Evolutionary conservation across 2,113 vertebrate species (phyloP), one percentile per base, ranked within the genome.

Genomic region (Sigmodon hispidus): DNA sequence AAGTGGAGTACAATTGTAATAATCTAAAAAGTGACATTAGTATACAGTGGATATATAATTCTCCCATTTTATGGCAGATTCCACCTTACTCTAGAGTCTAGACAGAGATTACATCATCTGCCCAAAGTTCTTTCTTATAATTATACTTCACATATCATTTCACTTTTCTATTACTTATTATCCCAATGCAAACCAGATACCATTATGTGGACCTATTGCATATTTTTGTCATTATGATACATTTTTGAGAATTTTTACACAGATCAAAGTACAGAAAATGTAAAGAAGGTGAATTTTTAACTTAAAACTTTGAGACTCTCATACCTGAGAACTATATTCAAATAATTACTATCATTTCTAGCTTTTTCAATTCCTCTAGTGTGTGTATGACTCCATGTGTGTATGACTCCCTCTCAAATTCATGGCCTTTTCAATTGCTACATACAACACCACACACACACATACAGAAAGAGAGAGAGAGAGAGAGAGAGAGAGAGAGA

Each of bases 101-200:
- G 40, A 87, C 12, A 69, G 15, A 75, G 0, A 19, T 21, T 50
- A 1, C 24, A 17, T 31, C 2, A 59, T 48, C 15, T 77, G 19
- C 5, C 26, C 26, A 7, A 75, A 91, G 22, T 5, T 31, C 2
- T 57, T 45, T 75, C n/a, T 79, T 65, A 43, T 17, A 5, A 7
- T 21, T 79, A 45, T 1, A 83, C 9, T 50, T 67, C 36, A 50
- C 4, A 76, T 13, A 43, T n/a, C n/a, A n/a, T 19, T 45, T 26
- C 13, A 1, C 5, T 45, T 36, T 9, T 21, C 61, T 17, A n/a
- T 4, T 24, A 12, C 13, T 0, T 4, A 89, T 11, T 22, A 40
- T 1, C 5, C 1, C 34, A 67, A n/a, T 22, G 7, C 61, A 55
- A 85, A 31, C 40, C 26, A 59, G 69, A 31, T 29, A 57, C 1